These are phyloP conservation scores for Eupristina koningsbergeri DNA, from an alignment of 1,140 invertebrate genomes.

Conservation along the genomic window DNA sequence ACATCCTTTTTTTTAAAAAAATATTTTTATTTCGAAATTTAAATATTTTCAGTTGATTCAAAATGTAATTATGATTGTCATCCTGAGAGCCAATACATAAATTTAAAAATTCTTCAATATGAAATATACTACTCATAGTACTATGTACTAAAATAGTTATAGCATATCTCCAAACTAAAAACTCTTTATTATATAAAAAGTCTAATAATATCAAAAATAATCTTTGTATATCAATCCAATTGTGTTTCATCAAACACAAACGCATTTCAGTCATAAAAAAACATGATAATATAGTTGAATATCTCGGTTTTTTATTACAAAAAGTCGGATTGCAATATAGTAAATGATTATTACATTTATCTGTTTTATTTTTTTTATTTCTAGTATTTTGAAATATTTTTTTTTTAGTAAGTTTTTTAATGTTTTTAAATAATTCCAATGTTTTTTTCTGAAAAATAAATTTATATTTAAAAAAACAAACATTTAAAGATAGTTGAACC, in stretches of 20 bases:
- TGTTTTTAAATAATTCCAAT: slow-evolving; percentile 25
- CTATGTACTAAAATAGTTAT: slow-evolving; percentile 52
- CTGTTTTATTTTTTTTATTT: no score
- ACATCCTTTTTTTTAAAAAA: no score
- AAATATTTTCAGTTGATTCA: slow-evolving; percentile 40
- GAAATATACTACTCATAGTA: slow-evolving; percentile 31
- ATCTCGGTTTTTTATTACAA: slow-evolving; percentile 11
- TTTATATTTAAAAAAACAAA: not conserved
- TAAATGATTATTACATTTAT: slow-evolving; percentile 15
- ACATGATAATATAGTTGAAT: slow-evolving; percentile 21
- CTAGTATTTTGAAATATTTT: not conserved
- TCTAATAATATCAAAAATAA: slow-evolving; percentile 50
- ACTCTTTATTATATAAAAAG: slow-evolving; percentile 40
- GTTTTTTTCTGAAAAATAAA: slow-evolving; percentile 33
- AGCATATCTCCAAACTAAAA: slow-evolving; percentile 54
- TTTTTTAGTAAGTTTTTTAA: slow-evolving; percentile 10
- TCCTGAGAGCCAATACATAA: slow-evolving; percentile 47
- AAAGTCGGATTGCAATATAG: slow-evolving; percentile 21
- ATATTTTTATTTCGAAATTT: no score
- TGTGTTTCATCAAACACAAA: slow-evolving; percentile 49
- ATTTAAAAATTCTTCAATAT: slow-evolving; percentile 52
- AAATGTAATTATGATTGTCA: slow-evolving; percentile 30
- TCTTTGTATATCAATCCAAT: slow-evolving; percentile 52
- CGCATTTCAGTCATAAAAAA: slow-evolving; percentile 49
- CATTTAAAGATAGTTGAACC: not conserved